These are phyloP conservation scores for Lasiurus cinereus DNA, from an alignment of 2,113 vertebrate genomes.

Conservation along the genomic window DNA sequence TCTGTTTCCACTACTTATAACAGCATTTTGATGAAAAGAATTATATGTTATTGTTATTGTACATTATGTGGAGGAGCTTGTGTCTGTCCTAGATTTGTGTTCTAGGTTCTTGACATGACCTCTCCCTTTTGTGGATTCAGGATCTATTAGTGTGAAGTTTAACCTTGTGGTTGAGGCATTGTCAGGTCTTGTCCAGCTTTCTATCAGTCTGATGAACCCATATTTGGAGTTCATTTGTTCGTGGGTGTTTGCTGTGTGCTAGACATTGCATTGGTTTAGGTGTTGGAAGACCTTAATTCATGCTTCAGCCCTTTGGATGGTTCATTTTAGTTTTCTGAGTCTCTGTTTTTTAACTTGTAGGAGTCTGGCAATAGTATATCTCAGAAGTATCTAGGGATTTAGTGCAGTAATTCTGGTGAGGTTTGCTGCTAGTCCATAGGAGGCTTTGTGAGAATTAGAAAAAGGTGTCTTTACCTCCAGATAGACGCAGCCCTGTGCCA, in stretches of 20 bases:
- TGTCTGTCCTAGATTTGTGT: not conserved
- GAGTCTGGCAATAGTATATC: not conserved
- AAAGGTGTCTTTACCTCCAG: not conserved
- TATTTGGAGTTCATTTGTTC: not conserved
- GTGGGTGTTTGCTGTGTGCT: not conserved
- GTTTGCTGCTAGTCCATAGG: not conserved
- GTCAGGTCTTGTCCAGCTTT: not conserved
- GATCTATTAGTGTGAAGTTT: not conserved
- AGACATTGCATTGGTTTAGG: not conserved
- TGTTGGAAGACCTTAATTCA: not conserved
- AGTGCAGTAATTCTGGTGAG: not conserved
- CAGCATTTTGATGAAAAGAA: not conserved
- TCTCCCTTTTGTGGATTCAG: not conserved
- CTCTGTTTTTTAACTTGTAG: constrained; percentile 18
- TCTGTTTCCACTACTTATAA: not conserved
- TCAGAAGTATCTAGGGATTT: not conserved
- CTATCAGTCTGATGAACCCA: not conserved
- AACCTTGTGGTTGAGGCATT: not conserved
- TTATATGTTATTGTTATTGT: not conserved
- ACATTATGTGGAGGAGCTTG: not conserved
- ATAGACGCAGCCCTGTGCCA: too few relatives aligned
- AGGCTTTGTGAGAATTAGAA: not conserved
- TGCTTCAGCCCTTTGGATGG: not conserved
- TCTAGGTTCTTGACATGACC: not conserved
- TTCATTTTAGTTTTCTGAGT: not conserved